Evolutionary conservation across 2,113 vertebrate species (phyloP).

Genomic region (Phyllostomus discolor): DNA sequence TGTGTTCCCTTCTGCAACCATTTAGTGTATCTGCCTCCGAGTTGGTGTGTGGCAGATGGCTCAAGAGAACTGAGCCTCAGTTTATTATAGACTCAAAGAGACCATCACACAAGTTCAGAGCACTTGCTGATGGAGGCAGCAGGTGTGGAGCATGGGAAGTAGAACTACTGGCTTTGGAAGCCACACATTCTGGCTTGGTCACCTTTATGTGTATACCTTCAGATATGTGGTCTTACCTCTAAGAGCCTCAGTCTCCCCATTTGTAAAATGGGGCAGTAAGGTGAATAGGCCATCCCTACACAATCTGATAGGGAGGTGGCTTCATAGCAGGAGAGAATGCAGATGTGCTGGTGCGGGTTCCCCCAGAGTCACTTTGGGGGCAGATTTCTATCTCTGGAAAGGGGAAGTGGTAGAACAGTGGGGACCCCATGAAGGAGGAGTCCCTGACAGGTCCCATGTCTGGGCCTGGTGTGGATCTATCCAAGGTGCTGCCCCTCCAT

Average conservation of each 20-base stretch:
- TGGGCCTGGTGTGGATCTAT: neutral
- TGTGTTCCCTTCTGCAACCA: neutral
- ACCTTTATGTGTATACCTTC: neutral
- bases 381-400: neutral
- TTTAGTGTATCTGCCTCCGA: neutral
- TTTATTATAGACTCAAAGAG: slow-evolving; percentile 47
- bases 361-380: neutral
- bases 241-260: neutral
- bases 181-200: neutral
- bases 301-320: neutral
- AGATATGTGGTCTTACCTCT: neutral
- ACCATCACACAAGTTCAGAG: neutral
- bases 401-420: neutral
- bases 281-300: neutral
- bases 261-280: neutral
- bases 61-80: neutral
- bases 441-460: neutral
- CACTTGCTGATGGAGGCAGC: neutral
- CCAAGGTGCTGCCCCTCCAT: neutral
- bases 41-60: slow-evolving; percentile 50
- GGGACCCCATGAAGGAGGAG: neutral
- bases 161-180: neutral
- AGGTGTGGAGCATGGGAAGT: neutral
- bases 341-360: rapidly evolving
- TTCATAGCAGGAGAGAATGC: neutral